phyloP scores from a whole-genome alignment of 1,140 invertebrate species.

The Leptopilina clavipes region DNA sequence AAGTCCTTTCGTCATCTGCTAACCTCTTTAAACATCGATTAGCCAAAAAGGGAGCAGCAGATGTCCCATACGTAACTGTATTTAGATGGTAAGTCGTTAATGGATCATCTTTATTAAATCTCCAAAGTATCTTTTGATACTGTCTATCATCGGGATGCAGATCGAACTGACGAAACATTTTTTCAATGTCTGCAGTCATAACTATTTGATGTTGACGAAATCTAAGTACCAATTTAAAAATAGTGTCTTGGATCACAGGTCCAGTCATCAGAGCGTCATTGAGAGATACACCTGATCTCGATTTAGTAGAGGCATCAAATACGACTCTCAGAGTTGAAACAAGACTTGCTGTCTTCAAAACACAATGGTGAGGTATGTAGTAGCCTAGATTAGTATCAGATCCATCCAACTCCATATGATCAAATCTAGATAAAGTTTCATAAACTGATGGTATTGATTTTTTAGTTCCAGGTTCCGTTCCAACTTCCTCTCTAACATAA shows the following conservation, averaged over 20 bases:
- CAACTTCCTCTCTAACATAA: background rate
- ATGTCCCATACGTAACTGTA: too few species aligned
- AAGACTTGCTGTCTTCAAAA: background rate
- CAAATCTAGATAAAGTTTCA: background rate
- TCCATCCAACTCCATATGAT: background rate
- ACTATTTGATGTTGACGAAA: background rate
- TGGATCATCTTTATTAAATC: too few species aligned
- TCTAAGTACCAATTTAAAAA: background rate
- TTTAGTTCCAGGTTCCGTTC: background rate
- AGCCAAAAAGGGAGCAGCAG: too few species aligned
- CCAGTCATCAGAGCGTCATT: too few species aligned
- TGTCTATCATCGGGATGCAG: background rate
- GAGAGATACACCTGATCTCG: background rate
- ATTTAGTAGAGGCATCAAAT: background rate
- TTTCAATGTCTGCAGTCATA: background rate
- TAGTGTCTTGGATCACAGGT: background rate
- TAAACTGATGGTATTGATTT: background rate
- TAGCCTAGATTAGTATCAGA: background rate
- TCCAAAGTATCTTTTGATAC: too few species aligned
- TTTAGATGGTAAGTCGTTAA: too few species aligned
- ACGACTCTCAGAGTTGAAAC: background rate
- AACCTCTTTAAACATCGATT: too few species aligned
- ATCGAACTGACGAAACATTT: background rate
- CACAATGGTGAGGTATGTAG: background rate
- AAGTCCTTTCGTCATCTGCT: too few species aligned